Percentiles rank a stretch among this genome's conserved stretches.
These are phyloP conservation scores for Germaria angustata DNA, from an alignment of 2,888 invertebrate species.

Conservation along the genomic window DNA sequence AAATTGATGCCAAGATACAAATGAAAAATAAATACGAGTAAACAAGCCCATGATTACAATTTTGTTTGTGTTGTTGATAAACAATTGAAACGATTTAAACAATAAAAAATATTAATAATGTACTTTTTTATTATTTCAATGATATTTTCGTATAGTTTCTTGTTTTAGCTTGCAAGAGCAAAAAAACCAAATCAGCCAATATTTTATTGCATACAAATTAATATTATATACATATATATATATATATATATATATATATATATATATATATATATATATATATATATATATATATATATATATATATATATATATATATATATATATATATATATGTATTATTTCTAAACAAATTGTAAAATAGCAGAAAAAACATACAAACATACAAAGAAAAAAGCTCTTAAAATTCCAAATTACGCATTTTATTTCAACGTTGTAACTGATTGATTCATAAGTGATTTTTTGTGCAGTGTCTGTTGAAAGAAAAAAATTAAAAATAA, in stretches of 20 bases:
- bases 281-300: not conserved
- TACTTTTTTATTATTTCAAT: not conserved
- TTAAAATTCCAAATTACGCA: constrained; percentile 52
- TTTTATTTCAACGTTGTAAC: constrained; percentile 21
- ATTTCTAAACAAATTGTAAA: constrained; percentile 8
- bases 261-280: not conserved
- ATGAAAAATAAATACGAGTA: constrained; percentile 10
- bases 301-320: not conserved
- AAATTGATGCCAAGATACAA: constrained; percentile 34
- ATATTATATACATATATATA: no score
- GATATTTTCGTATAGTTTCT: not conserved
- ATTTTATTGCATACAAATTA: constrained; percentile 17
- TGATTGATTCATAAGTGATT: not conserved
- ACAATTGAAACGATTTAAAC: not conserved
- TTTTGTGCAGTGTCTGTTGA: constrained; percentile 6
- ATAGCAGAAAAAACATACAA: not conserved
- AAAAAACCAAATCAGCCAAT: not conserved
- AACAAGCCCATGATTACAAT: constrained; percentile 10
- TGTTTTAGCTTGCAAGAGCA: constrained; percentile 38
- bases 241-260: not conserved
- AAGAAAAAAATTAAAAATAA: not conserved
- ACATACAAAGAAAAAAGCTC: not conserved
- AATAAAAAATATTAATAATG: not conserved
- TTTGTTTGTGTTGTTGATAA: not conserved
- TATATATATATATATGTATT: not conserved